These are phyloP conservation scores for Olivierus martensii DNA, from an alignment of 1,140 invertebrate species.

Conservation along the genomic window DNA sequence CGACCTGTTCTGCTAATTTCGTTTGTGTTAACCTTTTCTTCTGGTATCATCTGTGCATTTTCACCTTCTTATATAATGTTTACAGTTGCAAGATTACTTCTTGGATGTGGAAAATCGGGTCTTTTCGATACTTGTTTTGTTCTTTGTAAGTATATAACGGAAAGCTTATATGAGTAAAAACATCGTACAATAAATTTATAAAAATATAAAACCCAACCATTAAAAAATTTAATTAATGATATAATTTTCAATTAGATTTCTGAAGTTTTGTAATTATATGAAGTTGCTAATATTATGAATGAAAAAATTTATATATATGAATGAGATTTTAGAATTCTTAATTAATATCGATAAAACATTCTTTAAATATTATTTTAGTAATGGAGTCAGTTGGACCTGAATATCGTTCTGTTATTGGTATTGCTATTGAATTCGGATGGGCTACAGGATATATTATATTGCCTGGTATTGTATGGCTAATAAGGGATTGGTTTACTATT, in stretches of 20 bases:
- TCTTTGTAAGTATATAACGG: slow-evolving; percentile 2
- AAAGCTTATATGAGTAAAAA: neutral
- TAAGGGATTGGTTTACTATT: slow-evolving; percentile 5
- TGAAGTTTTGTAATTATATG: too few species aligned
- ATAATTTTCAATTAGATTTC: too few species aligned
- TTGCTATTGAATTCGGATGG: slow-evolving; percentile 61
- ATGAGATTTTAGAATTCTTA: too few species aligned
- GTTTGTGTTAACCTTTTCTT: neutral
- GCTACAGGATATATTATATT: slow-evolving; percentile 56
- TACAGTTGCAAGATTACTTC: neutral
- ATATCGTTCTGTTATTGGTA: slow-evolving; percentile 55
- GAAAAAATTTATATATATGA: too few species aligned
- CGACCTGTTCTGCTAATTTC: neutral
- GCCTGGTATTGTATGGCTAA: slow-evolving; percentile 43
- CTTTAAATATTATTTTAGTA: slow-evolving; percentile 35
- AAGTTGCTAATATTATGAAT: too few species aligned
- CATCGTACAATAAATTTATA: too few species aligned
- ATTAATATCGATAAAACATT: too few species aligned
- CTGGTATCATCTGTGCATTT: neutral
- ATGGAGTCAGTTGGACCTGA: slow-evolving; percentile 67
- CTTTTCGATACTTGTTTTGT: slow-evolving; percentile 2
- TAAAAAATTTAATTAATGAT: too few species aligned
- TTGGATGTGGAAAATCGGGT: slow-evolving; percentile 1
- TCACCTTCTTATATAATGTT: slow-evolving; percentile 3
- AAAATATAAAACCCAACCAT: too few species aligned